phyloP scores from a whole-genome alignment of 2,113 vertebrate genomes.

The Panurus biarmicus region DNA sequence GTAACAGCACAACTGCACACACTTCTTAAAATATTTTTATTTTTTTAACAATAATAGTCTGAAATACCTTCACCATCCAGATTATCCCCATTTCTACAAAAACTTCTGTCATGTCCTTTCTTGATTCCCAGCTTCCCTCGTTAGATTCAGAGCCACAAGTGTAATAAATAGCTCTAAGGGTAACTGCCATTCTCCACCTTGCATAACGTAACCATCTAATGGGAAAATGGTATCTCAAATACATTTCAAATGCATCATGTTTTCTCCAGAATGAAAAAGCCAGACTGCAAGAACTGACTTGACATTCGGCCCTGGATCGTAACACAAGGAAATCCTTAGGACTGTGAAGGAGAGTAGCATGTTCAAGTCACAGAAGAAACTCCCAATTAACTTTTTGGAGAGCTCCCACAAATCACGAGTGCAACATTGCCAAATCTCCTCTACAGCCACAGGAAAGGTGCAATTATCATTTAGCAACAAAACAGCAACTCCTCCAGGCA shows the following conservation, averaged over 20 bases:
- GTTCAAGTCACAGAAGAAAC: background rate
- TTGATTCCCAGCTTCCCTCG: conserved; percentile 34
- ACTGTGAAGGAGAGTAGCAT: background rate
- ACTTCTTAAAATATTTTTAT: background rate
- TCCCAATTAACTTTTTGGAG: background rate
- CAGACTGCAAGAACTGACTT: conserved; percentile 46
- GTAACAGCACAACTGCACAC: background rate
- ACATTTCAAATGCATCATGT: background rate
- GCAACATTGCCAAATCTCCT: background rate
- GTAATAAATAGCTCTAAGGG: conserved; percentile 50
- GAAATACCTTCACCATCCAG: background rate
- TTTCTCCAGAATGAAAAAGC: background rate
- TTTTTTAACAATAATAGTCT: background rate
- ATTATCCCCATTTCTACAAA: background rate
- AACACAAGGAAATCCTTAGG: background rate
- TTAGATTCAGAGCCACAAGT: background rate
- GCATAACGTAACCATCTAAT: conserved; percentile 23
- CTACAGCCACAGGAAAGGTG: background rate
- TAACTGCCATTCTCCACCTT: conserved; percentile 40
- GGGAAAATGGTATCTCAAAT: conserved; percentile 26
- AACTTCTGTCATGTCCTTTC: conserved; percentile 34
- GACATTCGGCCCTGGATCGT: background rate
- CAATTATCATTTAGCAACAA: conserved; percentile 22
- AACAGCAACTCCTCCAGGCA: conserved; percentile 33
- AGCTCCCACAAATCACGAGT: background rate